Base-by-base conservation (phyloP, 2,797 vertebrate genomes). In the Sebastes iracundus region DNA sequence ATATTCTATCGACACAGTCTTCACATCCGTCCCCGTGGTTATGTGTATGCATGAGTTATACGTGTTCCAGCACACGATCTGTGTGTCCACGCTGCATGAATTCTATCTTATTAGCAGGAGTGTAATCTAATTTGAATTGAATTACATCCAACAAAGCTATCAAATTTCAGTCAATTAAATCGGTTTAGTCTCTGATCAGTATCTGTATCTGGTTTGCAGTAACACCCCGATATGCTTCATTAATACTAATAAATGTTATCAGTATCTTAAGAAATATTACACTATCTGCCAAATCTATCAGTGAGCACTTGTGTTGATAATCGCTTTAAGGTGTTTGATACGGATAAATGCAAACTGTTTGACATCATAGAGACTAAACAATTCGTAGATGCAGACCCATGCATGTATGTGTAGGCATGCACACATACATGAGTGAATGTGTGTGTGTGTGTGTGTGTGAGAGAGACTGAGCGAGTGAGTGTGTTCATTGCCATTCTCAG, bases 401-500 rank as follows among this genome's bases (percentile, higher is more conserved):
- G 55, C 64, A 80, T 49, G 46, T 6, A 69, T 75, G 71, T 84
- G 73, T 56, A 65, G 63, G 63, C 62, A 61, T 85, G 79, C 68
- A 42, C 58, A 71, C 33, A 80, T 61, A 59, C 56, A 61, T 74
- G 61, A 53, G 63, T 53, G 72, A 38, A 33, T 55, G 22, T 22
- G 69, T 35, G 55, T 73, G 70, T 59, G 27, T 79, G 72, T 25
- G 9, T 33, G 77, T 38, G 66, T 79, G 77, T 52, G 38, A 38
- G 38, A 38, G 70, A 35, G 81, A 35, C 68, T 13, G 63, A 20
- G 53, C 2, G 61, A 65, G 67, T 5, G 4, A 53, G 72, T 73
- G 84, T 81, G 60, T 81, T 82, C 74, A 60, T 72, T 68, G 69
- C 87, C 87, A 89, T 92, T 93, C 89, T 92, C 88, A 86, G 88